Evolutionary conservation across 2,797 vertebrate genomes (phyloP).

Genomic region (Steatocranus sp.): DNA sequence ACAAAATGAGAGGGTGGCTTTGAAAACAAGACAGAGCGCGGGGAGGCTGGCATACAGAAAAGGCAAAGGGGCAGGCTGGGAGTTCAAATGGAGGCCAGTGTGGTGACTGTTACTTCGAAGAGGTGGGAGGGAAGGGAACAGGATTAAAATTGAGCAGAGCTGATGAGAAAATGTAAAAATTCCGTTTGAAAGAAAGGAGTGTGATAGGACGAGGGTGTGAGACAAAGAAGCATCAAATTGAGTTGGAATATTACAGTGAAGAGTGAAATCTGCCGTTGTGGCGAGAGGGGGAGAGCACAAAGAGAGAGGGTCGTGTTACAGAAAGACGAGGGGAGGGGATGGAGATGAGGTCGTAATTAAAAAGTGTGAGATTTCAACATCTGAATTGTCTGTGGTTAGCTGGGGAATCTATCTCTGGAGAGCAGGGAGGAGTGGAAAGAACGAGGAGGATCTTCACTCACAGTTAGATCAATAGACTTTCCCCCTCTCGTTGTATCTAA

Average conservation of each 20-base stretch:
- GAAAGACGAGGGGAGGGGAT: not conserved
- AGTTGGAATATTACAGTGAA: conserved; percentile 9
- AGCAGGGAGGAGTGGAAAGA: not conserved
- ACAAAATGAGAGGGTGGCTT: conserved; percentile 15
- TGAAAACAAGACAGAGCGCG: not conserved
- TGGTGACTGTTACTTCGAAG: not conserved
- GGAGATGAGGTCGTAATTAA: conserved; percentile 55
- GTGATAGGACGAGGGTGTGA: not conserved
- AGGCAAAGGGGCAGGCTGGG: conserved; percentile 3
- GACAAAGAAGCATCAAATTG: conserved; percentile 25
- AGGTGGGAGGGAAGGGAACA: not conserved
- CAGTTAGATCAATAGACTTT: conserved; percentile 58
- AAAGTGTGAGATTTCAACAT: conserved; percentile 51
- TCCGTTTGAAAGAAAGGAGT: not conserved
- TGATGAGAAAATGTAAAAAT: conserved; percentile 16
- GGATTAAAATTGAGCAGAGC: not conserved
- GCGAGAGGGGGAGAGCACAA: not conserved
- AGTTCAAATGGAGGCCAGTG: conserved; percentile 46
- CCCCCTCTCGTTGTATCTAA: conserved; percentile 48
- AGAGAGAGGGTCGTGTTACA: not conserved
- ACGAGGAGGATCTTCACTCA: conserved; percentile 30
- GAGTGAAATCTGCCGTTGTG: not conserved
- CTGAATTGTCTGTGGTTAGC: conserved; percentile 39
- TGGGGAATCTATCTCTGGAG: conserved; percentile 40
- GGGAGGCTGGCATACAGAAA: not conserved